Conservation (phyloP, 2,113 vertebrate genomes). For the Orthonyx spaldingii region DNA sequence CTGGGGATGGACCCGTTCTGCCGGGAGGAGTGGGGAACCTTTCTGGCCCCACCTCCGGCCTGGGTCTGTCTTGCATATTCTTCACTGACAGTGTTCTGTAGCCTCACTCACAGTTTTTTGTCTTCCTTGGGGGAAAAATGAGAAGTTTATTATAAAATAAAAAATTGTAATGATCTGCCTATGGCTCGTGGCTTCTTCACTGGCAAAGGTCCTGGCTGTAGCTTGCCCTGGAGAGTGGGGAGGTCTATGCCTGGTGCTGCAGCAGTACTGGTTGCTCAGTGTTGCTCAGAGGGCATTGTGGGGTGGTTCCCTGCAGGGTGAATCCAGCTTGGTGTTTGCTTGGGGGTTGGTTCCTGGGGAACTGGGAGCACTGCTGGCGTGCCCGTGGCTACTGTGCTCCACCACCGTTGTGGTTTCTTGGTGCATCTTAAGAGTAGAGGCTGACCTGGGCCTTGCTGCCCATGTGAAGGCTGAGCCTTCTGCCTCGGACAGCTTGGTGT, state of each 20-base stretch:
- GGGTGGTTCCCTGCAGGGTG: background rate
- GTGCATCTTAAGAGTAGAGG: background rate
- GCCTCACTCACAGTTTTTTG: constrained; percentile 32
- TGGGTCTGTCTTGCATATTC: background rate
- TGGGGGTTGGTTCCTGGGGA: fast-evolving
- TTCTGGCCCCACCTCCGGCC: background rate
- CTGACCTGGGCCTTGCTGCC: background rate
- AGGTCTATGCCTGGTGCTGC: background rate
- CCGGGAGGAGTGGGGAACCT: background rate
- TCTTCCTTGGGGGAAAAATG: constrained; percentile 44
- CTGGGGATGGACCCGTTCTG: background rate
- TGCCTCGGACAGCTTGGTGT: background rate
- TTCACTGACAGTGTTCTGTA: constrained; percentile 36
- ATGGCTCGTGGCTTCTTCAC: background rate
- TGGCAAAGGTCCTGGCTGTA: background rate
- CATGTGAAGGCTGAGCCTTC: background rate
- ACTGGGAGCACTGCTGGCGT: background rate
- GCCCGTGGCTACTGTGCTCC: background rate
- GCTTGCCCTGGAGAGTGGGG: background rate
- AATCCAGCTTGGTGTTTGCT: background rate
- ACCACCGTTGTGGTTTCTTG: fast-evolving
- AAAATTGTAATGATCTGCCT: background rate
- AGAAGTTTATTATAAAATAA: constrained; percentile 62
- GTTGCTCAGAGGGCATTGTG: fast-evolving
- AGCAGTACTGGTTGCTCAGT: background rate